These are phyloP conservation scores for Panthera leo DNA, from an alignment of 2,113 vertebrate genomes.

Conservation along the genomic window DNA sequence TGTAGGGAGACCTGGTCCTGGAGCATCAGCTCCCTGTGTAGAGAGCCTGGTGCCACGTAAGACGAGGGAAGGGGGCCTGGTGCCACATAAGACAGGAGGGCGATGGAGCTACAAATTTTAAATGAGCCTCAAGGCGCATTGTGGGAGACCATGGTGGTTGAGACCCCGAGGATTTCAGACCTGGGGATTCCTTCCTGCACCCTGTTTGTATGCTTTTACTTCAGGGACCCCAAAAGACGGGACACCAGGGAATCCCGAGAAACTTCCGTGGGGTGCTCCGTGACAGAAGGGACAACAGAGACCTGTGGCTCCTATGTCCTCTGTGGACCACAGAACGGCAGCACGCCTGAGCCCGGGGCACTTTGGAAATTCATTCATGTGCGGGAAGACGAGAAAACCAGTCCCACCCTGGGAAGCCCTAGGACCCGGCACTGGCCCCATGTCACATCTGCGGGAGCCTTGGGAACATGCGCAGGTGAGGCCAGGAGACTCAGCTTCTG, in stretches of 20 bases:
- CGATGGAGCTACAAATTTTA: neutral
- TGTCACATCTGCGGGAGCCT: fast-evolving
- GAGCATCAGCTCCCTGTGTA: neutral
- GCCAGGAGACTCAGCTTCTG: neutral
- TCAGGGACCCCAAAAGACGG: neutral
- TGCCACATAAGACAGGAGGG: too few relatives aligned
- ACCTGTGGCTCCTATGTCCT: neutral
- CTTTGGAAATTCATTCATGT: neutral
- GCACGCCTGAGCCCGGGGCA: neutral
- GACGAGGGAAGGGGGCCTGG: too few relatives aligned
- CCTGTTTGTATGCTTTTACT: neutral
- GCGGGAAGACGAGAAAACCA: neutral
- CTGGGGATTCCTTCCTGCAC: neutral
- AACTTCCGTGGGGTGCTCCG: neutral
- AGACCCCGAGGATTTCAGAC: neutral
- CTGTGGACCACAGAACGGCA: neutral
- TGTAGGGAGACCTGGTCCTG: neutral
- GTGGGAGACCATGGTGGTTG: neutral
- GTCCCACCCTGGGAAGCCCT: too few relatives aligned
- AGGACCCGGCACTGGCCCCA: neutral
- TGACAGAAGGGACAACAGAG: neutral
- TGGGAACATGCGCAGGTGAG: neutral
- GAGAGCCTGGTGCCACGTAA: too few relatives aligned
- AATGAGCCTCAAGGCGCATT: neutral
- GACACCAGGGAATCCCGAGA: neutral